Conservation (phyloP, 2,113 vertebrate species). For the Hemicordylus capensis region DNA sequence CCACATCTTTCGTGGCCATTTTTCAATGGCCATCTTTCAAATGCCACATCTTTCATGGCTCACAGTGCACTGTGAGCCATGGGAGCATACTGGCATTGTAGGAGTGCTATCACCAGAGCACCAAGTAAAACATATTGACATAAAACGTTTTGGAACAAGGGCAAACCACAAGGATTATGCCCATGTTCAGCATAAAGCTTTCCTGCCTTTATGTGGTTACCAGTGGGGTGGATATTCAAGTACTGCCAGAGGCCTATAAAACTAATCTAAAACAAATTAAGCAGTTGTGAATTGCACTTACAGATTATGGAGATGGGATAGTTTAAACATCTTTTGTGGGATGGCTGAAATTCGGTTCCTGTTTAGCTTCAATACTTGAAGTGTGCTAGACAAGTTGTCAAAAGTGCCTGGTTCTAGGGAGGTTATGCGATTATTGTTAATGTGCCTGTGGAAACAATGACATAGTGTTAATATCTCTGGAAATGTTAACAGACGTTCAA, state of each 20-base stretch:
- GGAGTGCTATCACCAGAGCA: neutral
- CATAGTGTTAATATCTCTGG: conserved; percentile 35
- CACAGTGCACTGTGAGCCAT: neutral
- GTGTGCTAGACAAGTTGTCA: conserved; percentile 85
- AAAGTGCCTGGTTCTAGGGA: conserved; percentile 89
- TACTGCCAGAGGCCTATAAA: conserved; percentile 44
- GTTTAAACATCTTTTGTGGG: conserved; percentile 93
- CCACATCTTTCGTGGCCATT: no score
- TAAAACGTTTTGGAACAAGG: neutral
- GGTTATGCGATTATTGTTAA: conserved; percentile 91
- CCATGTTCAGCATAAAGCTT: conserved; percentile 1
- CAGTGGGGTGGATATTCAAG: conserved; percentile 51
- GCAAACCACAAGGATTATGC: neutral
- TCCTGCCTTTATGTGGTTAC: conserved; percentile 23
- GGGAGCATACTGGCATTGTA: neutral
- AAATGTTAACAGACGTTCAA: neutral
- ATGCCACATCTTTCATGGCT: neutral
- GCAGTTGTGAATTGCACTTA: conserved; percentile 77
- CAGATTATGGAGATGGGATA: conserved; percentile 93
- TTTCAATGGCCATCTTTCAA: no score
- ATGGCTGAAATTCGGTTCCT: conserved; percentile 89
- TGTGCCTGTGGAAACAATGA: conserved; percentile 78
- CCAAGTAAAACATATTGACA: neutral
- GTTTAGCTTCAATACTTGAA: conserved; percentile 90
- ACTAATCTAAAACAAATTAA: conserved; percentile 65